These are phyloP conservation scores for Microplitis deprimator DNA, from an alignment of 2,888 invertebrate genomes.

Conservation along the genomic window DNA sequence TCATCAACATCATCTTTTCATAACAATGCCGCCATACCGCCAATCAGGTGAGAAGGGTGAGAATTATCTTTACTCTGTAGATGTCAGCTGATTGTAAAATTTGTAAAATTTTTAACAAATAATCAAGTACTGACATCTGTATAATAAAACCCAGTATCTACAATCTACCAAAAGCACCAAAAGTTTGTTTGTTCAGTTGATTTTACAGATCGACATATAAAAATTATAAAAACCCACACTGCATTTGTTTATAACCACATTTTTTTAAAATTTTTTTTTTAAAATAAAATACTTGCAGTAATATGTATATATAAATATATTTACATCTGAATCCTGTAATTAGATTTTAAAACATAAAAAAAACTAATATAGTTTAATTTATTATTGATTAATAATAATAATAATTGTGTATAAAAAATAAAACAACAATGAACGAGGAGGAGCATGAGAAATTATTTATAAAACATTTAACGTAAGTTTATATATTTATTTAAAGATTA, in stretches of 20 bases:
- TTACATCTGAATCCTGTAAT: too few relatives aligned
- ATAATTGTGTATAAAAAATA: not conserved
- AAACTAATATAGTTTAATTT: not conserved
- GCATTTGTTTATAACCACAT: not conserved
- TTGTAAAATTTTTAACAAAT: not conserved
- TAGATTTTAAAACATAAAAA: not conserved
- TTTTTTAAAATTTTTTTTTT: not conserved
- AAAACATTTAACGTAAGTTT: conserved; percentile 28
- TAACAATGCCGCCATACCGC: too few relatives aligned
- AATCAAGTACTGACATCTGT: not conserved
- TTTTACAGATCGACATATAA: too few relatives aligned
- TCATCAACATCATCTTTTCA: too few relatives aligned
- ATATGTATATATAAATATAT: not conserved
- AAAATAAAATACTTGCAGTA: not conserved
- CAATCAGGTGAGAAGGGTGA: too few relatives aligned
- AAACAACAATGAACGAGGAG: conserved; percentile 9
- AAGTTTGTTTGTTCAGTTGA: too few relatives aligned
- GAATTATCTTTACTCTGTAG: too few relatives aligned
- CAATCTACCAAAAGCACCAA: too few relatives aligned
- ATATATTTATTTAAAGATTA: not conserved
- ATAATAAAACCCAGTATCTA: not conserved
- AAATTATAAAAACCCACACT: not conserved
- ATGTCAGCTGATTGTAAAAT: not conserved
- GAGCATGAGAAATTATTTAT: conserved; percentile 6
- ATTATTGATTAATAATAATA: conserved; percentile 34